These are phyloP conservation scores for Drosophila yakuba DNA, from an alignment of 1,140 invertebrate genomes.

Conservation along the genomic window DNA sequence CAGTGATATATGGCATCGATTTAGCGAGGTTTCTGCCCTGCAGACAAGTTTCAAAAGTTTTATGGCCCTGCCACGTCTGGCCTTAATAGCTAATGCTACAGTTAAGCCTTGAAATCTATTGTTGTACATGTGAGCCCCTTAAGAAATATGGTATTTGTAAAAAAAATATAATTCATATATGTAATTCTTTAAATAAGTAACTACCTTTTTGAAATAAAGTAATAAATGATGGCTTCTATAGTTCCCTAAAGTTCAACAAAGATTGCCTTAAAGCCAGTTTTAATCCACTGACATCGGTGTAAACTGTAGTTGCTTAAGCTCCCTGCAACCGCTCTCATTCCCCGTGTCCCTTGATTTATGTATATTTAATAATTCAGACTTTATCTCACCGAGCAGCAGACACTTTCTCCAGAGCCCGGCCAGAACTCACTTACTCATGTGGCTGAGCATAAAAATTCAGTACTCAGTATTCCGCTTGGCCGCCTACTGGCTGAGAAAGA, in stretches of 20 bases:
- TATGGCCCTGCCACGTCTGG: slow-evolving; percentile 16
- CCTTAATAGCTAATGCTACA: slow-evolving; percentile 52
- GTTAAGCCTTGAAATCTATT: slow-evolving; percentile 1
- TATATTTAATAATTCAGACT: slow-evolving; percentile 78
- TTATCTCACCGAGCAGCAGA: slow-evolving; percentile 65
- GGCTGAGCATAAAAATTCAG: slow-evolving; percentile 49
- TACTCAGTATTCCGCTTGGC: slow-evolving; percentile 49
- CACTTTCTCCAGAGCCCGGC: slow-evolving; percentile 3
- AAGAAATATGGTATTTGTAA: too few species aligned
- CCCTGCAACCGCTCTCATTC: slow-evolving; percentile 23
- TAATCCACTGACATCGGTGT: neutral
- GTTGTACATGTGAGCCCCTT: neutral
- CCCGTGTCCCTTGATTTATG: slow-evolving; percentile 64
- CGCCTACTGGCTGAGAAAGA: slow-evolving; percentile 18
- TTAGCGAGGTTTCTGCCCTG: slow-evolving; percentile 4
- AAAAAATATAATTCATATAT: too few species aligned
- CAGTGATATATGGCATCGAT: slow-evolving; percentile 64
- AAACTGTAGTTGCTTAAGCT: slow-evolving; percentile 10
- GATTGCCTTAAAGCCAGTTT: neutral
- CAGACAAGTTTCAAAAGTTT: slow-evolving; percentile 14
- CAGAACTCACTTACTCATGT: slow-evolving; percentile 40
- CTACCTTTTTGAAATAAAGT: too few species aligned
- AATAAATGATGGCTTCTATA: too few species aligned
- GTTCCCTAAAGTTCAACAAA: too few species aligned
- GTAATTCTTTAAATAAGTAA: too few species aligned